These are phyloP conservation scores for Nesidiocoris tenuis DNA, from an alignment of 2,888 invertebrate genomes.

Conservation along the genomic window DNA sequence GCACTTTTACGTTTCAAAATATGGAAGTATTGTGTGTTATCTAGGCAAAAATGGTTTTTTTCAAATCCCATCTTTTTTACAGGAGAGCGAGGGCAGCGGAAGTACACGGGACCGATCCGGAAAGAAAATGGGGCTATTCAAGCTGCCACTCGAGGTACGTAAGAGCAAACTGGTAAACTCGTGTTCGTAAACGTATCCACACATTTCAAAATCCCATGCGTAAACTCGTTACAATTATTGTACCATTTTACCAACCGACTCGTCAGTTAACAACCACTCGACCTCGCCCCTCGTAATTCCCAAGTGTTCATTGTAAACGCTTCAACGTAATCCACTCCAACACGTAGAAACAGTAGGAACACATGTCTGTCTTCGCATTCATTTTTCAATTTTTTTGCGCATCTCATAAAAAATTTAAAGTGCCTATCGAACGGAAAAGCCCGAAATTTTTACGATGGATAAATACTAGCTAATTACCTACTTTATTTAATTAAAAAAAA, in stretches of 20 bases:
- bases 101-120: conserved; percentile 25
- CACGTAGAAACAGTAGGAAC: background rate
- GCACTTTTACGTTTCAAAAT: too few species aligned
- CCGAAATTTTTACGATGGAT: too few species aligned
- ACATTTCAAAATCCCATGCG: background rate
- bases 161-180: too few species aligned
- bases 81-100: conserved; percentile 39
- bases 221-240: background rate
- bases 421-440: too few species aligned
- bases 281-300: background rate
- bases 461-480: too few species aligned
- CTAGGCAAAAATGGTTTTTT: too few species aligned
- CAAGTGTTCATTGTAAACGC: background rate
- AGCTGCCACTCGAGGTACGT: conserved; percentile 46
- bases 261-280: background rate
- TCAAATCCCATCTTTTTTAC: conserved; percentile 20
- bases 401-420: too few species aligned
- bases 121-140: conserved; percentile 45
- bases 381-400: too few species aligned
- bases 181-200: background rate
- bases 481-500: too few species aligned
- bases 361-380: too few species aligned
- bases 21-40: too few species aligned
- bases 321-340: background rate
- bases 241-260: background rate